Evolutionary conservation across 2,797 vertebrate genomes (phyloP), one percentile per base, ranked within the genome.

Genomic region (Crax fasciolata): DNA sequence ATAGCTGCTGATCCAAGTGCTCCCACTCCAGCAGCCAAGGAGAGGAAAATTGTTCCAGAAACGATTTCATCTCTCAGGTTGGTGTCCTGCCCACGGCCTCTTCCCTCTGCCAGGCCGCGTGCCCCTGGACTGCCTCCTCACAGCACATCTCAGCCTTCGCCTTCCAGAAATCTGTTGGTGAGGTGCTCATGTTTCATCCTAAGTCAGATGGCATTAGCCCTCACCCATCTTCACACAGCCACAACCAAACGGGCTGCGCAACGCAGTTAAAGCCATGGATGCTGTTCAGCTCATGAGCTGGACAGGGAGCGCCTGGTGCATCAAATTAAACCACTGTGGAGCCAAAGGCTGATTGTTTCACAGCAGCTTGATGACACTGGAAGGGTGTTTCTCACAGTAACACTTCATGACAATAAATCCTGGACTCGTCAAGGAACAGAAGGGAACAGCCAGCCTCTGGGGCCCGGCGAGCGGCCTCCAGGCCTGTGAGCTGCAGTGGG

Each of bases 381-480:
- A 32, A 72, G 61, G 72, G 11, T 10, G 11, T 67, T 93, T 59
- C 55, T 54, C 27, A 48, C 8, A 58, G 32, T 38, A 35, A 87
- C 38, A 28, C 2, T 1, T 24, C 16, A 18, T 3, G 3, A 44
- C 54, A 51, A 41, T n/a, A 78, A 66, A 49, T 65, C 21, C 23
- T 1, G 6, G 65, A 23, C 15, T 27, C 32, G 13, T 16, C 23
- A 30, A 52, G 35, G 58, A 65, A 28, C 7, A 18, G 71, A 49
- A 81, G 46, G 15, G 66, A 81, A 10, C 0, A 0, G 38, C 13
- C 72, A 38, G 38, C 0, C 0, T 10, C 30, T 46, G 35, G 19
- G 51, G 0, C 0, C 2, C 30, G 0, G 4, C 57, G 17, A 8
- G 6, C n/a, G 8, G 38, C 3, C 7, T 8, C 7, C 30, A 6